phyloP scores from a whole-genome alignment of 2,113 vertebrate species.

The Sus scrofa region DNA sequence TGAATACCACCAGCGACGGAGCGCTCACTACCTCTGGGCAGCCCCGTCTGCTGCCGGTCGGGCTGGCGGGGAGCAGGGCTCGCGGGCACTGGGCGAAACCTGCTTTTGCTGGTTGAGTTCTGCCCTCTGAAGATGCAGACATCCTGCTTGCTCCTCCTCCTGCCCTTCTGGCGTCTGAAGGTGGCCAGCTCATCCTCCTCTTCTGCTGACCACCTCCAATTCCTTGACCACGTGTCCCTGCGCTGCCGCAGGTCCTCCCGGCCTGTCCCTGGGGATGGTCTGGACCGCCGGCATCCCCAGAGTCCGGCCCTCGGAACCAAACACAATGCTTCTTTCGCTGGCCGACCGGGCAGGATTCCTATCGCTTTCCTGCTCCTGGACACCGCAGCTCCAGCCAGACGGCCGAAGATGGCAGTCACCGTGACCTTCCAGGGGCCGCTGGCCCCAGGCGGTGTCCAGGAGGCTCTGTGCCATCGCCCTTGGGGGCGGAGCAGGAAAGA shows the following conservation, averaged over 20 bases:
- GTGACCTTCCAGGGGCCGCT: accelerated
- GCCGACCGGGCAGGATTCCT: accelerated
- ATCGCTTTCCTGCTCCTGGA: neutral
- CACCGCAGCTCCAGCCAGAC: accelerated
- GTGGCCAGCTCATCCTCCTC: neutral
- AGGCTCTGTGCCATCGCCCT: accelerated
- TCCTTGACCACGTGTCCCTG: accelerated
- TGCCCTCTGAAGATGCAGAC: neutral
- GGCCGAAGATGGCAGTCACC: accelerated
- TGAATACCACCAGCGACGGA: accelerated
- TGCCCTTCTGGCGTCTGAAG: neutral
- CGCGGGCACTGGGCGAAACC: neutral
- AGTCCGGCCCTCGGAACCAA: neutral
- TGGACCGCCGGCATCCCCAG: neutral
- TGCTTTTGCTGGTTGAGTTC: neutral
- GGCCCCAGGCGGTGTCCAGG: no score
- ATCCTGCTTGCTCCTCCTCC: accelerated
- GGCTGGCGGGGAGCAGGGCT: neutral
- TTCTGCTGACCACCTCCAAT: neutral
- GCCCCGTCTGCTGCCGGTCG: neutral
- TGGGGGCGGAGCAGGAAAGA: accelerated
- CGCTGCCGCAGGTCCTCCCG: accelerated
- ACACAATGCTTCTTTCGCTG: neutral
- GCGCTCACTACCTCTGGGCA: neutral
- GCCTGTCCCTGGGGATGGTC: neutral